Conservation (phyloP, 1,140 invertebrate species). For the Galendromus occidentalis region DNA sequence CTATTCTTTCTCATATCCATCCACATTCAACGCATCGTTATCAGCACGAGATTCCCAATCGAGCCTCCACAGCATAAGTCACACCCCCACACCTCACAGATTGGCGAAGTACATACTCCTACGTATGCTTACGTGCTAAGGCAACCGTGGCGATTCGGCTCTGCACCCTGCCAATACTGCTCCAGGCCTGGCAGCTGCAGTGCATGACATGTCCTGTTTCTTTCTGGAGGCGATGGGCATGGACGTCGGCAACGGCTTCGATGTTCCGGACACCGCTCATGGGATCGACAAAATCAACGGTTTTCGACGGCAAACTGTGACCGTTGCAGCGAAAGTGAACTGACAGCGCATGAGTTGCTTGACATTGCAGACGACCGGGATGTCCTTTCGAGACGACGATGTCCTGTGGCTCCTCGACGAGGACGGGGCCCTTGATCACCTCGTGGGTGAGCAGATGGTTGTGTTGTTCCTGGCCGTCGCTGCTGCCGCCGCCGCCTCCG, state of each 20-base stretch:
- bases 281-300: background rate
- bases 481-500: background rate
- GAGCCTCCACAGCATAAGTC: too few relatives aligned
- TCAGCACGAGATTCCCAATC: too few relatives aligned
- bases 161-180: background rate
- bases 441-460: constrained; percentile 6
- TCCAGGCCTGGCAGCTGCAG: constrained; percentile 1
- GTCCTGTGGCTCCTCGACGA: constrained; percentile 6
- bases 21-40: too few relatives aligned
- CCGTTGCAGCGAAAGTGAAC: constrained; percentile 10
- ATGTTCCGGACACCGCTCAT: constrained; percentile 8
- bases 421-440: constrained; percentile 5
- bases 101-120: too few relatives aligned
- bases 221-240: background rate
- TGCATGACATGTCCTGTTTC: constrained; percentile 6
- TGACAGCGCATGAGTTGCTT: background rate
- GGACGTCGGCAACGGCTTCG: background rate
- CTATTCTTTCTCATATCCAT: too few relatives aligned
- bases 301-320: background rate
- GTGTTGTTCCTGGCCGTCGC: background rate
- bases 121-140: background rate
- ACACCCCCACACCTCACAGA: too few relatives aligned
- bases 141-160: background rate
- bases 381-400: background rate
- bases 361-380: constrained; percentile 1